These are phyloP conservation scores for Leucophenga maculata DNA, from an alignment of 2,888 invertebrate genomes.

Conservation along the genomic window DNA sequence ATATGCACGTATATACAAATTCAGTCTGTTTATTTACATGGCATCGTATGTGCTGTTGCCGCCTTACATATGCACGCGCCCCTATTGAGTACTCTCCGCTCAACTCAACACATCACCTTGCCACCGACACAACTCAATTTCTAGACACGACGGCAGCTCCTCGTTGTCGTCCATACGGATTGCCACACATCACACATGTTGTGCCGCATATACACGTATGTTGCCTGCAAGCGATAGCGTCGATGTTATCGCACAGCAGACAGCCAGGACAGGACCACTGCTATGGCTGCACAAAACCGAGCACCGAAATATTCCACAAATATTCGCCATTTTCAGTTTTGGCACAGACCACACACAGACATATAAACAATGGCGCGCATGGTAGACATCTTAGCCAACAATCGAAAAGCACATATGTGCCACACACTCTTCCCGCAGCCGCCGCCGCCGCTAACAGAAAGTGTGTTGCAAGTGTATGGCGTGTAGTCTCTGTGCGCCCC, in stretches of 20 bases:
- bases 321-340: slow-evolving; percentile 40
- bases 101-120: no score
- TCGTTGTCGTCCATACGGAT: slow-evolving; percentile 70
- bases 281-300: slow-evolving; percentile 22
- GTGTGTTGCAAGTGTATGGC: not conserved
- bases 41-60: slow-evolving; percentile 67
- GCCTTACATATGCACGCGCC: slow-evolving; percentile 69
- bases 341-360: slow-evolving; percentile 14
- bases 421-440: slow-evolving; percentile 8
- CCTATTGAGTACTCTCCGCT: slow-evolving; percentile 13
- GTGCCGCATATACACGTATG: slow-evolving; percentile 70
- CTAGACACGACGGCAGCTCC: slow-evolving; percentile 31
- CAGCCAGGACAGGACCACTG: not conserved
- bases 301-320: slow-evolving; percentile 21
- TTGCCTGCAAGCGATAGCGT: slow-evolving; percentile 71
- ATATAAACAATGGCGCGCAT: not conserved
- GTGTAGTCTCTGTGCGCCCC: slow-evolving; percentile 39
- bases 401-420: slow-evolving; percentile 66
- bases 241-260: slow-evolving; percentile 30
- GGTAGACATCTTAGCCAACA: slow-evolving; percentile 55
- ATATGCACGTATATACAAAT: slow-evolving; percentile 50
- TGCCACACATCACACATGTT: slow-evolving; percentile 73
- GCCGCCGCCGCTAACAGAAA: no score
- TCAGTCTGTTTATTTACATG: slow-evolving; percentile 70
- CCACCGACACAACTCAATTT: no score